phyloP scores from a whole-genome alignment of 2,888 invertebrate genomes.

The Pollenia amentaria region DNA sequence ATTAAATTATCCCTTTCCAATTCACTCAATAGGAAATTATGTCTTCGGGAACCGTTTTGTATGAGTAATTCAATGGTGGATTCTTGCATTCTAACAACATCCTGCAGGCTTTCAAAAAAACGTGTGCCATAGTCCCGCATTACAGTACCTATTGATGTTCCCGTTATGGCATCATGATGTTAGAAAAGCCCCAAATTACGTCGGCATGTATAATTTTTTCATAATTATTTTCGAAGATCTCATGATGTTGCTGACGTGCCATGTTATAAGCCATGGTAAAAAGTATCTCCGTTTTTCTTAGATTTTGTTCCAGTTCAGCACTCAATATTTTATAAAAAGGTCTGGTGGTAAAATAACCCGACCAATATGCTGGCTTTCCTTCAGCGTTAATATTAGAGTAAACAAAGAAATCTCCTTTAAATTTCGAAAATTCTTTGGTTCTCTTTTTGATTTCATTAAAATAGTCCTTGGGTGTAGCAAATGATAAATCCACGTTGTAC shows the following conservation, averaged over 20 bases:
- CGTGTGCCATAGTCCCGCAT: slow-evolving; percentile 97
- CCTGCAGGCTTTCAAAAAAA: slow-evolving; percentile 92
- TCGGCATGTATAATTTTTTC: slow-evolving; percentile 91
- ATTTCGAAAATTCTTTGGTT: slow-evolving; percentile 88
- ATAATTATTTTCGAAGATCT: slow-evolving; percentile 91
- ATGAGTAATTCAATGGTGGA: slow-evolving; percentile 88
- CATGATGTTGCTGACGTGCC: slow-evolving; percentile 88
- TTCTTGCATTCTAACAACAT: slow-evolving; percentile 91
- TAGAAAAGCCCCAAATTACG: slow-evolving; percentile 96
- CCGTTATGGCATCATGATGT: slow-evolving; percentile 99
- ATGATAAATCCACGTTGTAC: slow-evolving; percentile 90
- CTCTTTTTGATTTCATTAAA: slow-evolving; percentile 91
- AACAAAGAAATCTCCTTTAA: slow-evolving; percentile 98
- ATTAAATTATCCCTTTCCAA: slow-evolving; percentile 91
- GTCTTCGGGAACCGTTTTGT: slow-evolving; percentile 81
- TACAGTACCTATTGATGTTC: slow-evolving; percentile 95
- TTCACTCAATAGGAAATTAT: slow-evolving; percentile 87
- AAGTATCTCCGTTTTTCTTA: too few relatives aligned
- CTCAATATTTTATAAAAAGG: too few relatives aligned
- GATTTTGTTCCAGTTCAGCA: too few relatives aligned
- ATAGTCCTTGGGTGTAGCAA: slow-evolving; percentile 95
- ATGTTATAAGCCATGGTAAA: too few relatives aligned
- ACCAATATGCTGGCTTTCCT: slow-evolving; percentile 94
- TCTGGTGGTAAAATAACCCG: too few relatives aligned
- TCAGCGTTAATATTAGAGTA: slow-evolving; percentile 96